A percentile compares a stretch with the other conserved stretches of the same genome.
Evolutionary conservation across 2,797 vertebrate genomes (phyloP).

Genomic region (Geranospiza caerulescens): DNA sequence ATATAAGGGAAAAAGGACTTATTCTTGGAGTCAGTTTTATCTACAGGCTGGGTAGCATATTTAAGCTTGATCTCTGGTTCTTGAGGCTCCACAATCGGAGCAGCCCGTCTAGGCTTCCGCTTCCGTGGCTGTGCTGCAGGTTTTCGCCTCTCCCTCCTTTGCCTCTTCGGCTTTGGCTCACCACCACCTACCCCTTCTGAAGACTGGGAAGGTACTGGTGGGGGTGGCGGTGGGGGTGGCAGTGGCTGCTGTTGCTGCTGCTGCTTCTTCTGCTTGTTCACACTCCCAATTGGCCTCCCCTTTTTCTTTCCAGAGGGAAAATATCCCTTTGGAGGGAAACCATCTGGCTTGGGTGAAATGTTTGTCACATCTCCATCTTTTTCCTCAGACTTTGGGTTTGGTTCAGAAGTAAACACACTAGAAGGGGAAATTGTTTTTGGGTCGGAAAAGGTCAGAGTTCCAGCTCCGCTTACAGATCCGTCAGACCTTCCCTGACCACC

Average conservation of each 20-base stretch:
- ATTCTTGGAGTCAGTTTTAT: constrained; percentile 86
- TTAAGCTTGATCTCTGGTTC: constrained; percentile 84
- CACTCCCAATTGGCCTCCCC: constrained; percentile 94
- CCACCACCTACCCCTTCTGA: constrained; percentile 74
- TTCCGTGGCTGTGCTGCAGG: constrained; percentile 77
- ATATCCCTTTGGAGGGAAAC: constrained; percentile 92
- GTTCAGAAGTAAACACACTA: constrained; percentile 61
- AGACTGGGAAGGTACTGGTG: constrained; percentile 70
- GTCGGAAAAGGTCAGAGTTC: constrained; percentile 62
- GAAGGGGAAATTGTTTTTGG: constrained; percentile 71
- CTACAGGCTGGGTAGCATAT: constrained; percentile 79
- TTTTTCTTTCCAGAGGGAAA: constrained; percentile 99
- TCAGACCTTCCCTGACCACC: constrained; percentile 74
- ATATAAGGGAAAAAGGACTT: constrained; percentile 93
- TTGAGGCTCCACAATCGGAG: constrained; percentile 78
- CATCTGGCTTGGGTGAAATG: constrained; percentile 77
- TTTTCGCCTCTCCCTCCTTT: constrained; percentile 82
- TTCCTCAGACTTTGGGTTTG: constrained; percentile 74
- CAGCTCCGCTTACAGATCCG: constrained; percentile 62
- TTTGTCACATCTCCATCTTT: constrained; percentile 72
- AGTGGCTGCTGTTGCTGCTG: constrained; percentile 64
- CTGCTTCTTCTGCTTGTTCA: constrained; percentile 95
- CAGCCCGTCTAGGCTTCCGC: constrained; percentile 75
- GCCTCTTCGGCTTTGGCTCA: constrained; percentile 79
- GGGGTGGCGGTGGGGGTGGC: constrained; percentile 46